phyloP scores from a whole-genome alignment of 1,140 invertebrate species.

The Drosophila tsacasi region DNA sequence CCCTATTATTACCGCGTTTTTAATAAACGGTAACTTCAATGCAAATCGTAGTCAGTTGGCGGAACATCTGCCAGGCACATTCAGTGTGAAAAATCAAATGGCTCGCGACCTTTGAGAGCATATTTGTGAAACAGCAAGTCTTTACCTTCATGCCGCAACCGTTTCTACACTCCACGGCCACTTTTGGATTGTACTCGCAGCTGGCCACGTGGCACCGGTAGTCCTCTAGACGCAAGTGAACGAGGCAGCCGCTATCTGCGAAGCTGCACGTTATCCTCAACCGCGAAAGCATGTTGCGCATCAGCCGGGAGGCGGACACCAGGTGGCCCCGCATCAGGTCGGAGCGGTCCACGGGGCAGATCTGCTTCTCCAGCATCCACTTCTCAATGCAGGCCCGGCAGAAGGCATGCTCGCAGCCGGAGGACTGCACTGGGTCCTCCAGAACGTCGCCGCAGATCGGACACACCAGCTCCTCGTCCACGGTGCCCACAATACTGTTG shows the following conservation, averaged over 20 bases:
- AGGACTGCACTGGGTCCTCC: conserved; percentile 64
- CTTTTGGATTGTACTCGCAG: conserved; percentile 61
- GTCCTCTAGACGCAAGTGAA: conserved; percentile 39
- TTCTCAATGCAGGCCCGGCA: conserved; percentile 62
- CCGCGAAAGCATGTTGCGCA: conserved; percentile 67
- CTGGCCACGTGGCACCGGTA: conserved; percentile 50
- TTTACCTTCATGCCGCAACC: conserved; percentile 57
- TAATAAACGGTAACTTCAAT: too few relatives aligned
- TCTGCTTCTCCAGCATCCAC: conserved; percentile 60
- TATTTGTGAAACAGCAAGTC: background rate
- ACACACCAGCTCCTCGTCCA: conserved; percentile 67
- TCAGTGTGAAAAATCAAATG: too few relatives aligned
- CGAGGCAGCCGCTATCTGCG: conserved; percentile 38
- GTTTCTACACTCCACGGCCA: conserved; percentile 44
- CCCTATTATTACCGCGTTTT: too few relatives aligned
- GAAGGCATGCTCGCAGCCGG: conserved; percentile 60
- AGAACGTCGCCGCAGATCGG: conserved; percentile 67
- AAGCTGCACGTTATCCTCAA: conserved; percentile 59
- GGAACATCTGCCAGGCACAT: too few relatives aligned
- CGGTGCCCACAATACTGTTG: conserved; percentile 48
- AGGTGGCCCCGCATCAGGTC: conserved; percentile 31
- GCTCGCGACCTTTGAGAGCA: background rate
- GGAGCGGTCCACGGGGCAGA: conserved; percentile 62
- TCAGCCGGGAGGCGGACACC: conserved; percentile 48
- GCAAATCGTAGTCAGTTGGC: too few relatives aligned